Evolutionary conservation across 2,797 vertebrate genomes (phyloP).

Genomic region (Aeoliscus strigatus): DNA sequence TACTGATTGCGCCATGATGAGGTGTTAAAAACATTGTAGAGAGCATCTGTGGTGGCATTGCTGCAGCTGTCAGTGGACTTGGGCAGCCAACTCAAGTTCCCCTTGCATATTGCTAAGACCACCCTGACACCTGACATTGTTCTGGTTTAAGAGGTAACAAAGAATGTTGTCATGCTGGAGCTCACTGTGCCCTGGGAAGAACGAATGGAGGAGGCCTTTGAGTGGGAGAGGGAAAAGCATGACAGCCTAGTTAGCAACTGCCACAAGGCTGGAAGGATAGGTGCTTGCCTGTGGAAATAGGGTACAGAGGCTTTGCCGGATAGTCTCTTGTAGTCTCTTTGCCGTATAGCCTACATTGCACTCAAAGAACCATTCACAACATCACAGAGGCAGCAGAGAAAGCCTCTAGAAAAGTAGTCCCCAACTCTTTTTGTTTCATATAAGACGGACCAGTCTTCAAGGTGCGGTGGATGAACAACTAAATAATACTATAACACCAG

Average conservation of each 20-base stretch:
- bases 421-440: no score
- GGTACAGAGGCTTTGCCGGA: slow-evolving; percentile 8
- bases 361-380: slow-evolving; percentile 3
- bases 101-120: slow-evolving; percentile 11
- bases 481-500: no score
- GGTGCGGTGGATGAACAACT: no score
- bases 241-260: slow-evolving; percentile 1
- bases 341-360: slow-evolving; percentile 9
- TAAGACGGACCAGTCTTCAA: no score
- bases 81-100: slow-evolving; percentile 15
- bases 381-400: slow-evolving; percentile 4
- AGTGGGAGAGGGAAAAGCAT: slow-evolving; percentile 3
- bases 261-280: slow-evolving; percentile 3
- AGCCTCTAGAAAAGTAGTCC: no score
- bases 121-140: slow-evolving; percentile 7
- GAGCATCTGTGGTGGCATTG: no score
- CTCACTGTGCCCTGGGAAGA: slow-evolving; percentile 1
- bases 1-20: no score
- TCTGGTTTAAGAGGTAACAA: no score
- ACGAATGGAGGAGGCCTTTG: slow-evolving; percentile 7
- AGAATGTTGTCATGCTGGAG: no score
- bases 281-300: slow-evolving; percentile 9
- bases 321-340: slow-evolving; percentile 5
- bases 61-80: slow-evolving; percentile 15
- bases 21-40: no score